Percentiles rank a stretch among this genome's conserved stretches.
phyloP scores from a whole-genome alignment of 1,140 invertebrate genomes.

The Drosophila baimaii region DNA sequence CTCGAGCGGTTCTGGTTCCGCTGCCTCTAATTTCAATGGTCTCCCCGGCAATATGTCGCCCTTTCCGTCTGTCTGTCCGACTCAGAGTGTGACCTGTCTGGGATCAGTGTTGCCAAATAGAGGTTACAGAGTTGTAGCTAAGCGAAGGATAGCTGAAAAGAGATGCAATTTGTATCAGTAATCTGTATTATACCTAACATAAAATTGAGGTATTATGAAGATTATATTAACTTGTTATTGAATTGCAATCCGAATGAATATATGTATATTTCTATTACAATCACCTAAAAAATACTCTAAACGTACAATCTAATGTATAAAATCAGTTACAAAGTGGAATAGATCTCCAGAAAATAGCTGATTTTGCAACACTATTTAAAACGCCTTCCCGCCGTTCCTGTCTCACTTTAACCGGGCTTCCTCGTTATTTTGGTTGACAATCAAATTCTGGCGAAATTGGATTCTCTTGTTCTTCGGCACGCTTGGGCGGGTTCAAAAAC shows the following conservation, averaged over 20 bases:
- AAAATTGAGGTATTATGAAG: background rate
- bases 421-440: slow-evolving; percentile 78
- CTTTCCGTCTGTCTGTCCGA: background rate
- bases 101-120: background rate
- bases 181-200: background rate
- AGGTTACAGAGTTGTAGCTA: background rate
- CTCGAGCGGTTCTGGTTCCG: slow-evolving; percentile 50
- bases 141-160: background rate
- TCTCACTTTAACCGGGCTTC: slow-evolving; percentile 38
- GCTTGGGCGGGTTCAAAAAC: slow-evolving; percentile 31
- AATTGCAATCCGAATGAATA: too few species aligned
- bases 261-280: too few species aligned
- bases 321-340: too few species aligned
- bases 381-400: slow-evolving; percentile 11
- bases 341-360: background rate
- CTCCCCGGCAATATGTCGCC: slow-evolving; percentile 58
- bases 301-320: too few species aligned
- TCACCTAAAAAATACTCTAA: too few species aligned
- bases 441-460: slow-evolving; percentile 80
- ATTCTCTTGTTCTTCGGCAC: slow-evolving; percentile 67
- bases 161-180: too few species aligned
- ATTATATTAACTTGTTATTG: too few species aligned
- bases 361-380: slow-evolving; percentile 1
- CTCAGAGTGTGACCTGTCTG: background rate
- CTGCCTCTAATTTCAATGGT: slow-evolving; percentile 72